Conservation (phyloP, 2,888 invertebrate species). For the Limenitis arthemis region DNA sequence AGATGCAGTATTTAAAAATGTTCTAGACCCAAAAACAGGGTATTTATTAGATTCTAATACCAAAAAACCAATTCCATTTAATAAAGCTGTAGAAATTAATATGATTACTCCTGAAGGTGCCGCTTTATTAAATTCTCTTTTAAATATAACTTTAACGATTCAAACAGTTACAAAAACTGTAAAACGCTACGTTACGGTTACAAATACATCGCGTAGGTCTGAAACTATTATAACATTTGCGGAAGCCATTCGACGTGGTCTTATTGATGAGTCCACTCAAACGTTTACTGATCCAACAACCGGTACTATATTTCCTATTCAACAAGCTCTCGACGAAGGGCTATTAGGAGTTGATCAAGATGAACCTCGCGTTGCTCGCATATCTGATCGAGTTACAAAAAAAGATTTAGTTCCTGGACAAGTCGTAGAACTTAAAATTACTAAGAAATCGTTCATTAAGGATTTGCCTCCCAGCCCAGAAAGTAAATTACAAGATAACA, state of each 20-base stretch:
- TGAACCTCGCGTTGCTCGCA: conserved; percentile 52
- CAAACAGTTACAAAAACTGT: conserved; percentile 90
- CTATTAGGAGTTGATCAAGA: conserved; percentile 75
- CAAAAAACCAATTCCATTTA: conserved; percentile 82
- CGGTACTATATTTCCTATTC: conserved; percentile 79
- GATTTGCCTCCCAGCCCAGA: conserved; percentile 61
- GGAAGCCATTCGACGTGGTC: conserved; percentile 82
- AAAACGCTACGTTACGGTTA: conserved; percentile 84
- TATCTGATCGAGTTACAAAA: conserved; percentile 51
- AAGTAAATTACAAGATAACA: conserved; percentile 63
- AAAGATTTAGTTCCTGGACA: conserved; percentile 61
- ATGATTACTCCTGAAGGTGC: conserved; percentile 92
- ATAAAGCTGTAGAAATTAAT: conserved; percentile 88
- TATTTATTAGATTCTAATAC: conserved; percentile 83
- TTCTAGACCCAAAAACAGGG: conserved; percentile 91
- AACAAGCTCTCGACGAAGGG: conserved; percentile 84
- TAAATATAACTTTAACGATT: conserved; percentile 90
- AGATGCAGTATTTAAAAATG: conserved; percentile 88
- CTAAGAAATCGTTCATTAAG: conserved; percentile 65
- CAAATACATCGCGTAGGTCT: conserved; percentile 71
- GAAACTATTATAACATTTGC: conserved; percentile 79
- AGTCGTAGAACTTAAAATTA: conserved; percentile 66
- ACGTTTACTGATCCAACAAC: conserved; percentile 84
- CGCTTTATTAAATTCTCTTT: conserved; percentile 84
- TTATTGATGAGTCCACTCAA: conserved; percentile 84